phyloP scores from a whole-genome alignment of 2,888 invertebrate genomes.

The Dicyrtoma fusca region DNA sequence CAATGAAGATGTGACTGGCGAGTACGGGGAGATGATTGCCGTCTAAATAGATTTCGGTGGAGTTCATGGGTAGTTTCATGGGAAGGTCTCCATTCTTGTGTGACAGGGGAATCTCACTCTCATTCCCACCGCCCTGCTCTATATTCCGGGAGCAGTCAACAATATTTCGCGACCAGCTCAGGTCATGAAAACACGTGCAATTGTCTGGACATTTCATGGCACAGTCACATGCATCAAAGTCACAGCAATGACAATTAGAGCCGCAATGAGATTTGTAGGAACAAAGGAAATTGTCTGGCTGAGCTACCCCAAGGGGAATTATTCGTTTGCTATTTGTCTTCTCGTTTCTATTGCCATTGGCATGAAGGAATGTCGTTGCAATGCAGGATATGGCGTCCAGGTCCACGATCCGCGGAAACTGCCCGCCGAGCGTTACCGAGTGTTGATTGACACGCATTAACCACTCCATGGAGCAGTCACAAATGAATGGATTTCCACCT shows the following conservation, averaged over 20 bases:
- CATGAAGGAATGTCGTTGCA: constrained; percentile 64
- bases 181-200: constrained; percentile 94
- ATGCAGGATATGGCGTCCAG: constrained; percentile 83
- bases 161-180: constrained; percentile 89
- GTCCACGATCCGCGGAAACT: constrained; percentile 86
- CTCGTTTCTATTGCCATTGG: background rate
- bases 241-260: constrained; percentile 92
- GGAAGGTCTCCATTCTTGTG: constrained; percentile 65
- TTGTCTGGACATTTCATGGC: constrained; percentile 94
- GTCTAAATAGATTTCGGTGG: constrained; percentile 82
- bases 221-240: constrained; percentile 96
- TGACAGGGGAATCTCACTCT: constrained; percentile 55
- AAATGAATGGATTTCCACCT: constrained; percentile 90
- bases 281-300: constrained; percentile 88
- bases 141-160: constrained; percentile 77
- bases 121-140: constrained; percentile 62
- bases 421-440: constrained; percentile 67
- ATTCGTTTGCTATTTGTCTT: constrained; percentile 59
- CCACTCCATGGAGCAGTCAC: constrained; percentile 96
- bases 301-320: constrained; percentile 70
- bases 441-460: constrained; percentile 85
- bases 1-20: constrained; percentile 82
- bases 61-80: constrained; percentile 85
- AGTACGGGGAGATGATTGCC: constrained; percentile 78
- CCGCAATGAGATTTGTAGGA: constrained; percentile 92